Conservation (phyloP, 2,888 invertebrate genomes). For the Coronaproctus castanopsis region DNA sequence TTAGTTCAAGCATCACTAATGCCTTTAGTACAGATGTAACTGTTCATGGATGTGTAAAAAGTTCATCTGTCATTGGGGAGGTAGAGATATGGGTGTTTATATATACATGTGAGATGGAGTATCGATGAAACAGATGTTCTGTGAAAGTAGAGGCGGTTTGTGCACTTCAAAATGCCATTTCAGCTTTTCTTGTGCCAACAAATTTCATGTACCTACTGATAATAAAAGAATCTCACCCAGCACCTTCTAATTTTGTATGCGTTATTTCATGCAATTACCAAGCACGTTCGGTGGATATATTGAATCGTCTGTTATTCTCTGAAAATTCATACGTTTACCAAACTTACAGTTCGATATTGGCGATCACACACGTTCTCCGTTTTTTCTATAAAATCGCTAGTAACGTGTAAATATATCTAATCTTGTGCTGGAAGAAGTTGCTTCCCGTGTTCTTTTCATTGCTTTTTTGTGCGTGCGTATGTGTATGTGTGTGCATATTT, state of each 20-base stretch:
- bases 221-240: background rate
- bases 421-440: too few species aligned
- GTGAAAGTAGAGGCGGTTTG: background rate
- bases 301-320: background rate
- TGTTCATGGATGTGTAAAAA: background rate
- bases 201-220: background rate
- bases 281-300: background rate
- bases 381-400: background rate
- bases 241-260: background rate
- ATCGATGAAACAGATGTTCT: background rate
- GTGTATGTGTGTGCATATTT: too few species aligned
- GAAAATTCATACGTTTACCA: background rate
- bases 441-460: too few species aligned
- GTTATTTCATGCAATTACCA: too few species aligned
- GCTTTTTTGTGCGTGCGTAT: too few species aligned
- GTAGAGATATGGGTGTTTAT: background rate
- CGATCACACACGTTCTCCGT: background rate
- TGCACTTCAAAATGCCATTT: background rate
- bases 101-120: background rate
- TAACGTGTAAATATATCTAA: too few species aligned
- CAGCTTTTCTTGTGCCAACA: background rate
- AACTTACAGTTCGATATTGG: background rate
- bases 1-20: background rate
- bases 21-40: background rate
- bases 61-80: background rate